These are phyloP conservation scores for Tokudaia tokunoshimensis DNA, from an alignment of 2,797 vertebrate species.

Conservation along the genomic window DNA sequence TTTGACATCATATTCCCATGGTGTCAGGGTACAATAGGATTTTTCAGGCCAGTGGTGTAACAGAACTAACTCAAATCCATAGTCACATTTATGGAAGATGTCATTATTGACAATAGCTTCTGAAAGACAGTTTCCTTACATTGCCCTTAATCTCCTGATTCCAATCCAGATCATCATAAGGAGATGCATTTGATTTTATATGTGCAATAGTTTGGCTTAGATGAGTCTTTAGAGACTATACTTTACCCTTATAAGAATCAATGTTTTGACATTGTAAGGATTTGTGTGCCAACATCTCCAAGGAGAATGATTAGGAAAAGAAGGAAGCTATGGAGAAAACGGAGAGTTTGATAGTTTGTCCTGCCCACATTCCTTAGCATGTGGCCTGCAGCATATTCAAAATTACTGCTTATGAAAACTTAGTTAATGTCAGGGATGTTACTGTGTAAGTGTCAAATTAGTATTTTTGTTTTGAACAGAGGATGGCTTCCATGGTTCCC, in stretches of 20 bases:
- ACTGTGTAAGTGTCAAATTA: not conserved
- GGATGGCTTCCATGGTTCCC: not conserved
- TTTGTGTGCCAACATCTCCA: not conserved
- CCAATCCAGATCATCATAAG: not conserved
- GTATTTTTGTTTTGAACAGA: not conserved
- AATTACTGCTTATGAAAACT: not conserved
- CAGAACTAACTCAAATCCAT: not conserved
- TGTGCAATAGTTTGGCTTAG: not conserved
- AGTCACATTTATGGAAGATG: not conserved
- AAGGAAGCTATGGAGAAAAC: not conserved
- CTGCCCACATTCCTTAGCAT: not conserved
- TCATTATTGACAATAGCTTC: not conserved
- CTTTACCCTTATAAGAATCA: conserved; percentile 1
- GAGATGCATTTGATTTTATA: not conserved
- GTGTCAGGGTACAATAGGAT: not conserved
- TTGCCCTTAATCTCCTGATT: not conserved
- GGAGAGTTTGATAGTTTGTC: not conserved
- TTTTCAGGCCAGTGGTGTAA: not conserved
- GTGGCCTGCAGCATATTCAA: not conserved
- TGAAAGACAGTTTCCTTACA: not conserved
- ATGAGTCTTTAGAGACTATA: not conserved
- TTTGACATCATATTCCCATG: not conserved
- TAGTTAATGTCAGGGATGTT: not conserved
- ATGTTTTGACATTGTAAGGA: not conserved
- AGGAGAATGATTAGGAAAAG: not conserved